Evolutionary conservation across 2,113 vertebrate species (phyloP).

Genomic region (Hemibagrus wyckioides): DNA sequence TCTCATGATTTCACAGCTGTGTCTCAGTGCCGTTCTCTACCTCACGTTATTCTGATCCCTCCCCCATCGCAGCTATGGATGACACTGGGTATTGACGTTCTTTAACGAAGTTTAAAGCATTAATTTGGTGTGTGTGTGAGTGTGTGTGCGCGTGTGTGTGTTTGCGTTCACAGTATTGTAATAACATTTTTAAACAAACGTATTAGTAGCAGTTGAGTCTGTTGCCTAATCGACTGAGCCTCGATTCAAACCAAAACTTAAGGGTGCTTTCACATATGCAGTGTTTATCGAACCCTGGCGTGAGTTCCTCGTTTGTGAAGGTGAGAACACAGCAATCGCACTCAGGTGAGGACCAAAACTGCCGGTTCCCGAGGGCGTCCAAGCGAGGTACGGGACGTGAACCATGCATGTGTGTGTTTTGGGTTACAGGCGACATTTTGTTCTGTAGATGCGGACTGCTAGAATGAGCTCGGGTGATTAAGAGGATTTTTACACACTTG

Average conservation of each 20-base stretch:
- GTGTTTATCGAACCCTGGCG: background rate
- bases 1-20: constrained; percentile 45
- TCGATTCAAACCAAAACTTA: constrained; percentile 38
- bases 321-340: background rate
- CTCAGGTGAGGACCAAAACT: background rate
- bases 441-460: background rate
- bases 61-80: constrained; percentile 56
- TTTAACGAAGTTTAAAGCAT: constrained; percentile 18
- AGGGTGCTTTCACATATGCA: constrained; percentile 24
- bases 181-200: background rate
- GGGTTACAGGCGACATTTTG: background rate
- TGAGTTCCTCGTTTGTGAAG: background rate
- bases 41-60: constrained; percentile 74
- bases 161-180: constrained; percentile 30
- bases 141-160: constrained; percentile 4
- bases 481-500: background rate
- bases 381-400: background rate
- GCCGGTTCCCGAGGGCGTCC: background rate
- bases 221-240: constrained; percentile 34
- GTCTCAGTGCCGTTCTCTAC: constrained; percentile 80
- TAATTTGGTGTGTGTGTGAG: constrained; percentile 27
- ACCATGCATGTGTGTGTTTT: background rate
- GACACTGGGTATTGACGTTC: constrained; percentile 44
- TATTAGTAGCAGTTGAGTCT: constrained; percentile 37
- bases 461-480: background rate